Percentiles rank a stretch among this genome's conserved stretches.
These are phyloP conservation scores for Cnemophilus loriae DNA, from an alignment of 2,113 vertebrate species.

Conservation along the genomic window DNA sequence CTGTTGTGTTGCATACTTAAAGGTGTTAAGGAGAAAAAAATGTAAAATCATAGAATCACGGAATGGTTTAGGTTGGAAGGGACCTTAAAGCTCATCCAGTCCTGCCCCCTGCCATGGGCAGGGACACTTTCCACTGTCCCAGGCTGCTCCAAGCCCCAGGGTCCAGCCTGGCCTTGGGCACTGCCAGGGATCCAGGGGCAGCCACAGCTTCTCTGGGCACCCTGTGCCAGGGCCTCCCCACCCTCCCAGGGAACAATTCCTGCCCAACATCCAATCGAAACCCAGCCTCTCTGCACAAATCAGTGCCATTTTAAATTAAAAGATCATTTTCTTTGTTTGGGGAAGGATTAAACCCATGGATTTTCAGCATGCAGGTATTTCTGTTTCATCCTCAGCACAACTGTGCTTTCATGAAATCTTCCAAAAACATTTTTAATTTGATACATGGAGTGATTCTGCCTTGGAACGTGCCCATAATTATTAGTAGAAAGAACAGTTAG, in stretches of 20 bases:
- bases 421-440: background rate
- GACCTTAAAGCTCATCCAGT: background rate
- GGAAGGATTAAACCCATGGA: background rate
- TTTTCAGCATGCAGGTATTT: background rate
- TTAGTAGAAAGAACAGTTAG: background rate
- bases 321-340: background rate
- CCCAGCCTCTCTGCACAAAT: background rate
- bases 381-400: background rate
- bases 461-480: background rate
- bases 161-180: background rate
- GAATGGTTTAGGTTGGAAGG: background rate
- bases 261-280: background rate
- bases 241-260: background rate
- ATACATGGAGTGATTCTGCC: background rate
- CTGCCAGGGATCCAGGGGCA: background rate
- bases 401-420: background rate
- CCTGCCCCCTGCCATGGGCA: rapidly evolving
- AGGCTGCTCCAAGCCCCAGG: background rate
- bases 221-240: background rate
- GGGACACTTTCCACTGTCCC: background rate
- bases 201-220: background rate
- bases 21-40: background rate
- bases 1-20: background rate
- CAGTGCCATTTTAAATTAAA: background rate
- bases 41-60: background rate